Conservation (phyloP, 2,113 vertebrate genomes). For the Megatriorchis doriae region DNA sequence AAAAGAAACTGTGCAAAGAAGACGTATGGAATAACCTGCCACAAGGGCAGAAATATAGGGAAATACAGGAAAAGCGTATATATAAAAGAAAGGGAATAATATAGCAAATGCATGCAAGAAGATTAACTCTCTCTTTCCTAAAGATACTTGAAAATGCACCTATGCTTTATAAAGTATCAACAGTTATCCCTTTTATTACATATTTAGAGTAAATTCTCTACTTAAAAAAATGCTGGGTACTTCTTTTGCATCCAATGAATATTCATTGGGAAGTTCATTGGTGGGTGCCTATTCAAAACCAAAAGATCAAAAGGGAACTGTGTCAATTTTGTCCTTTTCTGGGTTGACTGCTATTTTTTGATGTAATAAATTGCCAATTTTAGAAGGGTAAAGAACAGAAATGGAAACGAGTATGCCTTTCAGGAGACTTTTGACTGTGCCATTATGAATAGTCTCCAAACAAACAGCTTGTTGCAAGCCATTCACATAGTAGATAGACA, state of each 20-base stretch:
- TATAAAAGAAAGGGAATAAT: neutral
- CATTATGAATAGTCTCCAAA: constrained; percentile 71
- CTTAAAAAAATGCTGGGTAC: constrained; percentile 43
- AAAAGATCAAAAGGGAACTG: constrained; percentile 74
- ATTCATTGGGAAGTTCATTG: constrained; percentile 72
- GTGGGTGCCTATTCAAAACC: constrained; percentile 68
- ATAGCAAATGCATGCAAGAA: neutral
- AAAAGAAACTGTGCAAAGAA: neutral
- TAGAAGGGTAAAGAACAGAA: constrained; percentile 70
- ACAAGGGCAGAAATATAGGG: neutral
- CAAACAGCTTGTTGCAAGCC: constrained; percentile 70
- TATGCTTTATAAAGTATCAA: neutral
- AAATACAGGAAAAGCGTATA: neutral
- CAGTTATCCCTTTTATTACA: constrained; percentile 11
- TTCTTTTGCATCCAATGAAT: constrained; percentile 74
- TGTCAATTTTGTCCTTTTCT: constrained; percentile 73
- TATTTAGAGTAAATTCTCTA: constrained; percentile 53
- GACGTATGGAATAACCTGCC: neutral
- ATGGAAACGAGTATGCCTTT: constrained; percentile 72
- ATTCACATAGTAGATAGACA: constrained; percentile 68
- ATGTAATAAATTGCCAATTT: constrained; percentile 77
- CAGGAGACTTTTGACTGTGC: constrained; percentile 69
- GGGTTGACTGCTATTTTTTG: constrained; percentile 72
- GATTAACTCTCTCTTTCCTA: neutral
- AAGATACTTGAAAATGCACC: neutral